Base-by-base conservation (phyloP, 2,797 vertebrate genomes). In the Yasuhikotakia modesta region DNA sequence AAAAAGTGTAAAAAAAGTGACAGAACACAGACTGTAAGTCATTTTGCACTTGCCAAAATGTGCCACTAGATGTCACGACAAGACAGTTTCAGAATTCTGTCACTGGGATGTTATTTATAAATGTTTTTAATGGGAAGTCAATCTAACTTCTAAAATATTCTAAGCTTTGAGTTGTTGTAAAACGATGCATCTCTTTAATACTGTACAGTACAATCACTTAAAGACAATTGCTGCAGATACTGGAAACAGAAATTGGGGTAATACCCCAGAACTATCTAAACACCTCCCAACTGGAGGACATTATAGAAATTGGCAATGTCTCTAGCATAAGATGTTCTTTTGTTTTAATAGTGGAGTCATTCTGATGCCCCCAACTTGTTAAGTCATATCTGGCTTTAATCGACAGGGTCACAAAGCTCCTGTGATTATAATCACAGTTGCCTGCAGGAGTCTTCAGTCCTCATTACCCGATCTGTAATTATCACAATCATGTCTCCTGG, bases 391-490 rank as follows among this genome's bases (percentile, higher is more conserved):
- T 87, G 82, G 66, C 70, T 78, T 88, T 88, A 87, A 89, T 90
- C 85, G 85, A 83, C 82, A 83, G 79, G 79, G 71, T 55, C 68
- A 73, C 82, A 76, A 66, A 79, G 72, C 68, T 76, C 39, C 63
- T 72, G 87, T 80, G 79, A 85, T 85, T 81, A 79, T 85, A 82
- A 86, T 81, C 82, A 82, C 48, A 57, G 72, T 61, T 80, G 68
- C 45, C 70, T 70, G 61, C 48, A 71, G 64, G 35, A 74, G 78
- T 76, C 79, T 87, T 79, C 80, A 78, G 85, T 84, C 78, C 72
- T 84, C 77, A 82, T 92, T 87, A 85, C 88, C 87, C 85, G 89
- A 92, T 90, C 88, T 90, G 83, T 79, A 86, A 86, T 88, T 89
- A 86, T 89, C 66, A 22, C 89, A 88, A 91, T 91, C 86, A 86